Percentiles rank a stretch among this genome's conserved stretches.
These are phyloP conservation scores for Yponomeuta plumbellus DNA, from an alignment of 2,888 invertebrate genomes.

Conservation along the genomic window DNA sequence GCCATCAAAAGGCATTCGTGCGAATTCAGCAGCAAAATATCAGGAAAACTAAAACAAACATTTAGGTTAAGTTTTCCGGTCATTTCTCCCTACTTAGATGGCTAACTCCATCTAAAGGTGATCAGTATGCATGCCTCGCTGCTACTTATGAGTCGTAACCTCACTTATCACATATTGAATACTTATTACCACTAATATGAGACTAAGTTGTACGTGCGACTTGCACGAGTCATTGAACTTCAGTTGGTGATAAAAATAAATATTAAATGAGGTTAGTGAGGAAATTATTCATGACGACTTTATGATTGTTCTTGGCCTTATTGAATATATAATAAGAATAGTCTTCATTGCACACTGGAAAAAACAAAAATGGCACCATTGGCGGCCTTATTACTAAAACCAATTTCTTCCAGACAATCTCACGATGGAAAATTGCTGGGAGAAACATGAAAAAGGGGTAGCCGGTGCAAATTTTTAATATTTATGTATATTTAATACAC, in stretches of 20 bases:
- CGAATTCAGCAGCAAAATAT: neutral
- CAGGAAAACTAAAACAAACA: neutral
- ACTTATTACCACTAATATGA: constrained; percentile 56
- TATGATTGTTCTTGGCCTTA: no score
- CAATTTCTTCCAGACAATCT: no score
- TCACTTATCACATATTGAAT: constrained; percentile 44
- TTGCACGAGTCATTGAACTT: constrained; percentile 13
- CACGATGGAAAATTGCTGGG: no score
- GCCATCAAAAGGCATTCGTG: neutral
- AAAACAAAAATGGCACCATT: no score
- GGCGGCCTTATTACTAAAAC: no score
- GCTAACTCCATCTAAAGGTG: neutral
- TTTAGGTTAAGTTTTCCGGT: neutral
- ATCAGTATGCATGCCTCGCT: constrained; percentile 16
- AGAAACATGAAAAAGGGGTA: no score
- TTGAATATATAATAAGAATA: no score
- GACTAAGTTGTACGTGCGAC: constrained; percentile 21
- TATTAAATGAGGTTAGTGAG: neutral
- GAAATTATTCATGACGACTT: no score
- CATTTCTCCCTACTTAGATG: neutral
- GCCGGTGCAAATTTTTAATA: no score
- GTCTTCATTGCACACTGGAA: no score
- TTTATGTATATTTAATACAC: no score
- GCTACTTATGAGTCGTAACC: constrained; percentile 26
- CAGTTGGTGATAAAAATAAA: neutral